Percentiles rank a stretch among this genome's conserved stretches.
Conservation (phyloP, 2,888 invertebrate genomes). For the Eupithecia dodoneata region DNA sequence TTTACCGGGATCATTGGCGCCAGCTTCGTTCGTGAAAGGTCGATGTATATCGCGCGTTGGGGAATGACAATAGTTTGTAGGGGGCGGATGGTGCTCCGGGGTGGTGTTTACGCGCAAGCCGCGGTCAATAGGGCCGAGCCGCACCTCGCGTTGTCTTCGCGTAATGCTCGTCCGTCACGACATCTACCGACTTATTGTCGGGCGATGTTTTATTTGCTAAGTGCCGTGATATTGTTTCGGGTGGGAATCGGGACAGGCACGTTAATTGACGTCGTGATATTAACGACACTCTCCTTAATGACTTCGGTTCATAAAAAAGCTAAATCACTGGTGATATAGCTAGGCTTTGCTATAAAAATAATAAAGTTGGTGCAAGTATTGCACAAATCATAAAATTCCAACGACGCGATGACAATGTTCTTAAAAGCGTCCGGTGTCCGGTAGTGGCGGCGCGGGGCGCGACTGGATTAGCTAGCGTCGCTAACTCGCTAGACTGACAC, state of each 20-base stretch:
- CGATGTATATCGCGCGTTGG: constrained; percentile 28
- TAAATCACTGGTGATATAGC: not conserved
- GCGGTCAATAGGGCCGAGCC: constrained; percentile 80
- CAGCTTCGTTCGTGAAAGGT: constrained; percentile 1
- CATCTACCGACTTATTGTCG: constrained; percentile 75
- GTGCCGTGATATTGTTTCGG: constrained; percentile 69
- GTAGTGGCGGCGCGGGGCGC: constrained; percentile 15
- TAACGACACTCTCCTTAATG: constrained; percentile 60
- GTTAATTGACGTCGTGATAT: constrained; percentile 75
- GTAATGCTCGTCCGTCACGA: constrained; percentile 79
- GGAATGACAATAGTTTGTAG: constrained; percentile 48
- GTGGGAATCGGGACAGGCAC: constrained; percentile 55
- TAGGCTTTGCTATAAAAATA: constrained; percentile 25
- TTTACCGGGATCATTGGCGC: constrained; percentile 7
- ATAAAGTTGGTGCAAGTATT: constrained; percentile 33
- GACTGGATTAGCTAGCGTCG: constrained; percentile 27
- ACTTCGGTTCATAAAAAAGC: constrained; percentile 39
- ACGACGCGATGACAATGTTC: constrained; percentile 34
- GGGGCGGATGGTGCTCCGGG: constrained; percentile 52
- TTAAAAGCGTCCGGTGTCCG: constrained; percentile 33
- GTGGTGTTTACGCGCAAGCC: constrained; percentile 78
- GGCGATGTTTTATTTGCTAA: constrained; percentile 78
- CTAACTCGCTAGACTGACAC: constrained; percentile 36
- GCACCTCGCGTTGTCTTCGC: constrained; percentile 78
- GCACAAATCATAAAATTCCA: constrained; percentile 40